Evolutionary conservation across 2,113 vertebrate genomes (phyloP), one percentile per base, ranked within the genome.

Genomic region (Tupaia chinensis): DNA sequence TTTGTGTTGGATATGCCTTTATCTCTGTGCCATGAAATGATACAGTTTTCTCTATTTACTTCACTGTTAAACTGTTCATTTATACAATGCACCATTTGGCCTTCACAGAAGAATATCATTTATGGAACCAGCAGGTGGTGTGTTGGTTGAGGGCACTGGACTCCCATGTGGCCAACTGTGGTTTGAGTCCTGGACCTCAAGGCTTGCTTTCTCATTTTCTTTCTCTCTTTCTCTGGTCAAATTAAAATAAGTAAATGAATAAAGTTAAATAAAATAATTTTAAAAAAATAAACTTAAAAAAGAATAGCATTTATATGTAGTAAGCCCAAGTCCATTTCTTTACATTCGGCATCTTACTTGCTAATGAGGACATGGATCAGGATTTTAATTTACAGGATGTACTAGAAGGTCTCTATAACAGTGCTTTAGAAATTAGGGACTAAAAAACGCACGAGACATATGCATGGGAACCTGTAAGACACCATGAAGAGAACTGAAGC

Each of bases 281-380:
- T 4, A 3, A 44, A 44, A 44, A 44, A 44, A 44, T 44, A 44
- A 44, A 44, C 5, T 44, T 44, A 44, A 44, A 74, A 29, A 80
- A 88, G 68, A 92, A 61, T 84, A 88, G 60, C 44, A 95, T 66
- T 61, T 79, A 94, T 61, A 23, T 68, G 58, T 69, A 86, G 72
- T 85, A 84, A 96, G 76, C n/a, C 61, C 3, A n/a, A 44, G 54
- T 92, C 79, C 54, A 70, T 80, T 63, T 54, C 32, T 96, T 92
- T 94, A 56, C 20, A 69, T 74, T 89, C 92, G 68, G 60, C 22
- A 60, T 84, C 79, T 79, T 32, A 89, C 73, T 60, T 68, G 60
- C 60, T 23, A 53, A 84, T 92, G 54, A 72, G 70, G 23, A 72
- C 12, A 81, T 32, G n/a, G 14, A 74, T 73, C 32, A 85, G 60